These are phyloP conservation scores for Solea solea DNA, from an alignment of 2,113 vertebrate species.

Conservation along the genomic window DNA sequence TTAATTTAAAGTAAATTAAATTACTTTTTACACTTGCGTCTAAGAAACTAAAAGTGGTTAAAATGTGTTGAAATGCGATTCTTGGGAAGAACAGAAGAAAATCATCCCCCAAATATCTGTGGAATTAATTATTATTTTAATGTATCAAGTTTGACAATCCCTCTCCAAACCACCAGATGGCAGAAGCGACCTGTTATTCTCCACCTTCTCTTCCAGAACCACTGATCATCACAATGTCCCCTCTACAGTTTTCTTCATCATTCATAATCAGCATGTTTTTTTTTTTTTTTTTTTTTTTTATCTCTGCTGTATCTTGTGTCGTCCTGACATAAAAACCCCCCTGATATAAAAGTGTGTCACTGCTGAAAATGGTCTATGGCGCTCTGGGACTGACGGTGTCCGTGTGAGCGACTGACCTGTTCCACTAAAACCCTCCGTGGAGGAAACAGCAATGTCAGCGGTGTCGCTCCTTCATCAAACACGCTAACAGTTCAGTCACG, in stretches of 20 bases:
- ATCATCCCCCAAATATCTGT: no score
- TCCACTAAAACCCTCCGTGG: conserved; percentile 10
- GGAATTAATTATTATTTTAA: no score
- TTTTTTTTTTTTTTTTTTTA: neutral
- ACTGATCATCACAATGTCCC: neutral
- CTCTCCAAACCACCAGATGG: conserved; percentile 29
- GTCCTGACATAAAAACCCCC: neutral
- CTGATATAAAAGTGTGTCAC: conserved; percentile 33
- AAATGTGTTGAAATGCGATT: no score
- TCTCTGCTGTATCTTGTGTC: neutral
- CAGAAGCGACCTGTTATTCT: conserved; percentile 28
- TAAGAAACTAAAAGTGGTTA: no score
- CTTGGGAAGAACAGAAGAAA: no score
- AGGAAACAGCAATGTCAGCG: conserved; percentile 14
- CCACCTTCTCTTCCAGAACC: neutral
- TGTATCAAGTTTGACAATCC: neutral
- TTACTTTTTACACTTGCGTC: no score
- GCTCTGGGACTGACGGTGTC: conserved; percentile 22
- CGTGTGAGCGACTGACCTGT: neutral
- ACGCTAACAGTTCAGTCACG: conserved; percentile 1
- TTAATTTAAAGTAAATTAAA: no score
- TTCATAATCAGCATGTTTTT: conserved; percentile 25
- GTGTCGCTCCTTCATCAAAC: conserved; percentile 25
- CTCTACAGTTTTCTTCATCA: conserved; percentile 6
- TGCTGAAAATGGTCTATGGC: conserved; percentile 27